These are phyloP conservation scores for Uropsilus gracilis DNA, from an alignment of 2,113 vertebrate species.

Conservation along the genomic window DNA sequence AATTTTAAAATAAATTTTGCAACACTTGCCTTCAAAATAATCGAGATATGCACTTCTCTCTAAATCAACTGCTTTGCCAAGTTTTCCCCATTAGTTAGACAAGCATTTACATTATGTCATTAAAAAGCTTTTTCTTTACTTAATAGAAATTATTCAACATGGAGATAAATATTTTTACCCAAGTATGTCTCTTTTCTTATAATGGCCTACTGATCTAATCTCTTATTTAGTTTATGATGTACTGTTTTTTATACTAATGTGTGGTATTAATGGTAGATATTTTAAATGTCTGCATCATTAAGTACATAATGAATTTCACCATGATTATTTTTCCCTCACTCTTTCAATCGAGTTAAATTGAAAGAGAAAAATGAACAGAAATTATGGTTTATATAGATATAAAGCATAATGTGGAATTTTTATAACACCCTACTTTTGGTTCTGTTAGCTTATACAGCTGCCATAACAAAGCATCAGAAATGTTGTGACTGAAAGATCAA, in stretches of 20 bases:
- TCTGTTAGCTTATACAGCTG: background rate
- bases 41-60: background rate
- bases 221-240: background rate
- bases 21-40: constrained; percentile 26
- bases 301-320: background rate
- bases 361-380: background rate
- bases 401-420: background rate
- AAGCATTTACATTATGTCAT: background rate
- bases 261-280: background rate
- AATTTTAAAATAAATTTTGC: constrained; percentile 38
- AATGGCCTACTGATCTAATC: background rate
- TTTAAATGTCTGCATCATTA: background rate
- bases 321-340: background rate
- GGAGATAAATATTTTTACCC: background rate
- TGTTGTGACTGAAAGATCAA: background rate
- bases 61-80: background rate
- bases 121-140: background rate
- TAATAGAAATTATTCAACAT: background rate
- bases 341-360: background rate
- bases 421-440: background rate
- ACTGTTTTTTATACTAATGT: background rate
- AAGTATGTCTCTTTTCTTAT: background rate
- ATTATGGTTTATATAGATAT: background rate
- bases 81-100: background rate
- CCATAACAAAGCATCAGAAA: background rate